A percentile compares a stretch with the other conserved stretches of the same genome.
Evolutionary conservation across 2,888 invertebrate species (phyloP).

Genomic region (Miltochrista miniata): DNA sequence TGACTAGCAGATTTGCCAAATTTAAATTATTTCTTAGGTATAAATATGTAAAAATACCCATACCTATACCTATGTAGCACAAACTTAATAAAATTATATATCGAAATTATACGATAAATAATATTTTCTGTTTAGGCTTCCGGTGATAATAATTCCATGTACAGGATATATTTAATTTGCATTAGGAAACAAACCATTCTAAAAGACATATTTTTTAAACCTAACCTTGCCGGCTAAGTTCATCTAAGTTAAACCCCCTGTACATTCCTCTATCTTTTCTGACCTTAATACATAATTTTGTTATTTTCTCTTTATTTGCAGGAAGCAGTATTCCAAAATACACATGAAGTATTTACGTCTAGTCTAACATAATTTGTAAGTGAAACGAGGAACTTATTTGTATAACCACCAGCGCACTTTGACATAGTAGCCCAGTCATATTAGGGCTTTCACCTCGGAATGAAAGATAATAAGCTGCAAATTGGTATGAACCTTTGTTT

Average conservation of each 20-base stretch:
- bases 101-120: no score
- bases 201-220: no score
- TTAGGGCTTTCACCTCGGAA: no score
- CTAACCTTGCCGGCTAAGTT: not conserved
- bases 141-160: not conserved
- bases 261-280: conserved; percentile 11
- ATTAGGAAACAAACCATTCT: no score
- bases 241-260: conserved; percentile 6
- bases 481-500: no score
- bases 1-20: not conserved
- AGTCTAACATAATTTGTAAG: conserved; percentile 76
- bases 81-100: no score
- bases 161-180: not conserved
- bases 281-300: conserved; percentile 22
- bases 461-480: no score
- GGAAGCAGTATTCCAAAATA: conserved; percentile 82
- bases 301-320: conserved; percentile 71
- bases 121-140: no score
- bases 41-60: no score
- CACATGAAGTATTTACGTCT: conserved; percentile 78
- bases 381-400: conserved; percentile 74
- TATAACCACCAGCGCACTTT: conserved; percentile 65
- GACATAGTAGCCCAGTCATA: no score
- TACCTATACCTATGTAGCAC: no score
- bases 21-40: no score